These are phyloP conservation scores for Rhopalosiphum padi DNA, from an alignment of 1,140 invertebrate species.

Conservation along the genomic window DNA sequence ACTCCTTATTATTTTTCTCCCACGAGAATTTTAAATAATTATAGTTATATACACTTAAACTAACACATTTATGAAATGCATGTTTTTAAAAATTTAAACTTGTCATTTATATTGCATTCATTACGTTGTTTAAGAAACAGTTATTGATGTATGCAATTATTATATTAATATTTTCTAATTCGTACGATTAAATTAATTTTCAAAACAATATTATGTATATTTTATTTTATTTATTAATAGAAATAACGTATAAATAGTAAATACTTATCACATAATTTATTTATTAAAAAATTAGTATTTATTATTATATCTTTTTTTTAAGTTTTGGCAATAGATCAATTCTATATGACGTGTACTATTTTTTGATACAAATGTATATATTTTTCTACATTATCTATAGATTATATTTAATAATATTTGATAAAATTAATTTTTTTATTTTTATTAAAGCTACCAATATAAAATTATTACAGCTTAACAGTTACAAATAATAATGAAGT, in stretches of 20 bases:
- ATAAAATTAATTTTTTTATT: neutral
- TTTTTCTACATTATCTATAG: neutral
- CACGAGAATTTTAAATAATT: slow-evolving; percentile 18
- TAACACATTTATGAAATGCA: neutral
- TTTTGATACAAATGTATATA: neutral
- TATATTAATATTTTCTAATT: neutral
- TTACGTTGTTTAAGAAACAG: neutral
- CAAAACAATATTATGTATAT: neutral
- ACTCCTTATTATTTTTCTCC: neutral
- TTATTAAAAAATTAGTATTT: neutral
- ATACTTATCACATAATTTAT: neutral
- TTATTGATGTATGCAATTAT: neutral
- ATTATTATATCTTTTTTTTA: neutral
- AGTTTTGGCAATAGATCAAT: neutral
- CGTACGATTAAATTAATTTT: neutral
- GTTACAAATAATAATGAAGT: neutral
- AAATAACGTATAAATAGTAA: neutral
- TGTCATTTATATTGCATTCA: neutral
- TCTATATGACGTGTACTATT: neutral
- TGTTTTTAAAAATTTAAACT: neutral
- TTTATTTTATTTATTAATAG: neutral
- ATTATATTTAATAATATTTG: neutral
- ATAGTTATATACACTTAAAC: neutral
- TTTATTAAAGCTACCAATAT: too few species aligned
- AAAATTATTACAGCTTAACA: too few species aligned